phyloP scores from a whole-genome alignment of 2,113 vertebrate genomes.

The Cygnus buccinator region DNA sequence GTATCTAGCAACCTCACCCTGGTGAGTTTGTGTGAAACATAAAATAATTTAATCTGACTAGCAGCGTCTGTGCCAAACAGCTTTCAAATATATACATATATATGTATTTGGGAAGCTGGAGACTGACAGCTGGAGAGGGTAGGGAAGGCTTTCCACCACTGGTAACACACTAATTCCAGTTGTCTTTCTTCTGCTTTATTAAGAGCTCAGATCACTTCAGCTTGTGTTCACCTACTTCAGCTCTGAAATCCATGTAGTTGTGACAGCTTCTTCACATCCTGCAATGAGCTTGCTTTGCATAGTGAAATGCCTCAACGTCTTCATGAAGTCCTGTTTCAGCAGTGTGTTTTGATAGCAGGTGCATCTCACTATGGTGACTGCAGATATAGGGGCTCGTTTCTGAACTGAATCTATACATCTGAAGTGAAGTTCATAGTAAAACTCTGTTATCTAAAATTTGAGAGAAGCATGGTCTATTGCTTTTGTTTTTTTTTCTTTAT shows the following conservation, averaged over 20 bases:
- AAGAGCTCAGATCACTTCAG: neutral
- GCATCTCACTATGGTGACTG: neutral
- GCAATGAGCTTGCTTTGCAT: neutral
- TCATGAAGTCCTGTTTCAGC: neutral
- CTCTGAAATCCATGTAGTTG: neutral
- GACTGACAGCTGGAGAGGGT: neutral
- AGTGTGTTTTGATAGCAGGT: neutral
- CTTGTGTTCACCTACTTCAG: neutral
- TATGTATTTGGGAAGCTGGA: neutral
- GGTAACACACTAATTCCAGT: neutral
- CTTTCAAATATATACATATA: neutral
- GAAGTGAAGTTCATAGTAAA: neutral
- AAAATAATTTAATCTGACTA: constrained; percentile 12
- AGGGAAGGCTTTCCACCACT: neutral
- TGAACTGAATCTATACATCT: neutral
- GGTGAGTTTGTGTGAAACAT: neutral
- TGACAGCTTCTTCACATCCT: neutral
- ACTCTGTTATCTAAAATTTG: neutral
- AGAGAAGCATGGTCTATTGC: neutral
- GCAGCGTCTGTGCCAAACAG: neutral
- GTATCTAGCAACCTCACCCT: neutral
- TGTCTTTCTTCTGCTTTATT: constrained; percentile 33
- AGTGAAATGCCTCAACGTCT: neutral
- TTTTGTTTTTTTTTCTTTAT: neutral
- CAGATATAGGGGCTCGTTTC: neutral